A percentile compares a stretch with the other conserved stretches of the same genome.
Evolutionary conservation across 2,888 invertebrate species (phyloP).

Genomic region (Danaus chrysippus): DNA sequence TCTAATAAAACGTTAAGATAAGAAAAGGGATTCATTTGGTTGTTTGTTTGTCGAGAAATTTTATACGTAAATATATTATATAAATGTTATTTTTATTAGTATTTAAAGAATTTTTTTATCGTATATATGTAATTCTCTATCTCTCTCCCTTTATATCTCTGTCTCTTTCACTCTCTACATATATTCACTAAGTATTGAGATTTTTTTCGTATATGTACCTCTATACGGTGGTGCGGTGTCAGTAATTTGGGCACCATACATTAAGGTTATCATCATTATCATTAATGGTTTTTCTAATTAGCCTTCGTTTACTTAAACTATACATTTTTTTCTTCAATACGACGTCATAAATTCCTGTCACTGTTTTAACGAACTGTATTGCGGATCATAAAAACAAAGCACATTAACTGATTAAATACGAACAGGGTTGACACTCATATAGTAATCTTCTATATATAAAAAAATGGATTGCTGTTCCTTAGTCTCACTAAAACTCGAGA

Average conservation of each 20-base stretch:
- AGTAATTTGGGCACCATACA: not conserved
- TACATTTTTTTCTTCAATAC: constrained; percentile 32
- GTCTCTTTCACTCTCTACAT: too few species aligned
- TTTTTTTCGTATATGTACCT: not conserved
- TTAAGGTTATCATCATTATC: not conserved
- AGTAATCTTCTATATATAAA: too few species aligned
- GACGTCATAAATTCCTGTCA: constrained; percentile 43
- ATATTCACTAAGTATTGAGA: constrained; percentile 6
- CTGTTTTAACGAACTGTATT: constrained; percentile 47
- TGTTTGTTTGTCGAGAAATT: constrained; percentile 13
- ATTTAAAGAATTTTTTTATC: too few species aligned
- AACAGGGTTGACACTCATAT: constrained; percentile 42
- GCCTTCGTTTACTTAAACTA: not conserved
- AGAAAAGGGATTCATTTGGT: constrained; percentile 16
- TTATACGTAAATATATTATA: too few species aligned
- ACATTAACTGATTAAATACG: constrained; percentile 72
- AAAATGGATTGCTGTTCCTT: too few species aligned
- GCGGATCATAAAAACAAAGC: constrained; percentile 57
- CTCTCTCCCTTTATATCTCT: too few species aligned
- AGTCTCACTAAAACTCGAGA: too few species aligned
- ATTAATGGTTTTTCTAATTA: not conserved
- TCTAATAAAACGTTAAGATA: constrained; percentile 36
- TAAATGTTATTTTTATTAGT: too few species aligned
- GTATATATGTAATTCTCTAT: too few species aligned
- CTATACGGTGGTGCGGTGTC: too few species aligned